Evolutionary conservation across 2,113 vertebrate genomes (phyloP).

Genomic region (Hystrix cristata): DNA sequence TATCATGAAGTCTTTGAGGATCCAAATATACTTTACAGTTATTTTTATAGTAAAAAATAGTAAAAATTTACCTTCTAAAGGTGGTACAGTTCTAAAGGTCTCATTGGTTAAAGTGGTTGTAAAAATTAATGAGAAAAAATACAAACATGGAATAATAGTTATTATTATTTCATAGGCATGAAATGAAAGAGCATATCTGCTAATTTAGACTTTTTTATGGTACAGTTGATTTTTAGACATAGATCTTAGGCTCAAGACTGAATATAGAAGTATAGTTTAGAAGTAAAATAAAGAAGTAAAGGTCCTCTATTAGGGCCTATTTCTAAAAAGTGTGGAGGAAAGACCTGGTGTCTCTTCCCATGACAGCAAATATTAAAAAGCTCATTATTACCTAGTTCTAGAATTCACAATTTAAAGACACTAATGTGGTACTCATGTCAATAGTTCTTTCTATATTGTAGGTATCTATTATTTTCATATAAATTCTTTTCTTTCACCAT

Average conservation of each 20-base stretch:
- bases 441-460: background rate
- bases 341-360: background rate
- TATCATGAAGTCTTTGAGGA: background rate
- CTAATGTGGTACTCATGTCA: background rate
- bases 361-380: background rate
- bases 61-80: background rate
- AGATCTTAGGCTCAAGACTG: background rate
- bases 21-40: background rate
- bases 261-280: background rate
- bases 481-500: background rate
- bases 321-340: background rate
- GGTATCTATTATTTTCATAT: background rate
- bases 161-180: background rate
- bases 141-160: background rate
- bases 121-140: slow-evolving; percentile 8
- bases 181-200: background rate
- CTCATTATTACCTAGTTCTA: background rate
- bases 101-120: background rate
- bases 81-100: background rate
- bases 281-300: background rate
- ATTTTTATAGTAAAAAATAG: background rate
- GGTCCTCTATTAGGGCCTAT: background rate
- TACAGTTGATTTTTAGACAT: background rate
- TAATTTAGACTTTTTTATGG: background rate
- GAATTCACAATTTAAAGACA: slow-evolving; percentile 8